Percentiles rank a stretch among this genome's conserved stretches.
These are phyloP conservation scores for Alethe diademata DNA, from an alignment of 2,113 vertebrate genomes.

Conservation along the genomic window DNA sequence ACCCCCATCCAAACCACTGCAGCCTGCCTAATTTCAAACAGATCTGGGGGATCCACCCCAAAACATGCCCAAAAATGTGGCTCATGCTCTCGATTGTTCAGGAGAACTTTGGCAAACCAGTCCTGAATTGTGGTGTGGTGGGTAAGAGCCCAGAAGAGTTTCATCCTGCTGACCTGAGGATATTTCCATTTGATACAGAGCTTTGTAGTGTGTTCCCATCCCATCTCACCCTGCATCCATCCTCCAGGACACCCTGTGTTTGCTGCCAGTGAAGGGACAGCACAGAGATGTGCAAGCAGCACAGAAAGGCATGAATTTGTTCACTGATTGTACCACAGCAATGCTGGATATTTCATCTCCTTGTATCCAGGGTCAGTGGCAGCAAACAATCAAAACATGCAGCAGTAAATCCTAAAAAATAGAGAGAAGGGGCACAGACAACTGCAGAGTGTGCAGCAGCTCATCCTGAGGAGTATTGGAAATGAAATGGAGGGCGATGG, in stretches of 20 bases:
- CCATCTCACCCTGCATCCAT: background rate
- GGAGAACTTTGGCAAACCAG: background rate
- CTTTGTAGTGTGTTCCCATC: background rate
- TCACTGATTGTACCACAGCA: background rate
- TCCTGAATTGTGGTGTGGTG: background rate
- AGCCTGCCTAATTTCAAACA: background rate
- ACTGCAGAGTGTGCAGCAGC: background rate
- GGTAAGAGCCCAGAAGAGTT: background rate
- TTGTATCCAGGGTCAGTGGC: background rate
- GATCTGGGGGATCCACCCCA: background rate
- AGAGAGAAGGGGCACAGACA: background rate
- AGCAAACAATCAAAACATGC: background rate
- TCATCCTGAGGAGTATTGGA: background rate
- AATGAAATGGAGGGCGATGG: background rate
- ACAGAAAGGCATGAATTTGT: background rate
- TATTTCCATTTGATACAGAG: background rate
- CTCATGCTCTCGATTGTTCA: background rate
- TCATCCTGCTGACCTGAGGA: background rate
- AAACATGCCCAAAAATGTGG: background rate
- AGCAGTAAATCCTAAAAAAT: background rate
- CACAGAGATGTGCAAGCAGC: background rate
- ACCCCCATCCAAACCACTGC: background rate
- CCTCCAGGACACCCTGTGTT: background rate
- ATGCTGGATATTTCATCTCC: background rate
- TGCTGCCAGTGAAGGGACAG: background rate